Evolutionary conservation across 2,797 vertebrate species (phyloP).

Genomic region (Helostoma temminkii): DNA sequence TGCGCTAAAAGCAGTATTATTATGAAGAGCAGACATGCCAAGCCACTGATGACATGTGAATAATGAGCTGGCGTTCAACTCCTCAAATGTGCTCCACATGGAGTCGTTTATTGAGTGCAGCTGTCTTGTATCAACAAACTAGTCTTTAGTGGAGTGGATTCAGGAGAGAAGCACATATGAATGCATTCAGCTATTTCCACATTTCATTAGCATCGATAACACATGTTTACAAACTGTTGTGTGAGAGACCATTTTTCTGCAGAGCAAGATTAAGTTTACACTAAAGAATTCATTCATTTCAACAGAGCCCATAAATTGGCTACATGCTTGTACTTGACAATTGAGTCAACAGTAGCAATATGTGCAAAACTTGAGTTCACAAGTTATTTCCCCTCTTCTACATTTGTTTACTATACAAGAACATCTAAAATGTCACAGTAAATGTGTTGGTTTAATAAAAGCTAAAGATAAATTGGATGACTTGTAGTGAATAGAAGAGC

Average conservation of each 20-base stretch:
- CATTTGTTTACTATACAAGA: slow-evolving; percentile 31
- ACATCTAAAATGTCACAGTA: slow-evolving; percentile 1
- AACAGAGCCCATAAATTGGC: slow-evolving; percentile 4
- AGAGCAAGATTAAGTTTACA: slow-evolving; percentile 16
- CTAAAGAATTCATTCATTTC: slow-evolving; percentile 13
- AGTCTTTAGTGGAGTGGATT: slow-evolving; percentile 54
- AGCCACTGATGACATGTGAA: slow-evolving; percentile 80
- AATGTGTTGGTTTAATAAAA: not conserved
- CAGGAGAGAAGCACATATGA: slow-evolving; percentile 50
- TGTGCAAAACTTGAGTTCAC: slow-evolving; percentile 13
- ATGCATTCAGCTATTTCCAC: slow-evolving; percentile 54
- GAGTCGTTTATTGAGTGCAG: slow-evolving; percentile 76
- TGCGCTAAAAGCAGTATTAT: slow-evolving; percentile 65
- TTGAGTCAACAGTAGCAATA: slow-evolving; percentile 23
- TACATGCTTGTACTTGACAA: slow-evolving; percentile 24
- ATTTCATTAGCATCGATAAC: slow-evolving; percentile 55
- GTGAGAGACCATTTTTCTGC: slow-evolving; percentile 35
- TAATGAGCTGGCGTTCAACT: slow-evolving; percentile 69
- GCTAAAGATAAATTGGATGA: slow-evolving; percentile 16
- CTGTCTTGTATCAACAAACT: slow-evolving; percentile 78
- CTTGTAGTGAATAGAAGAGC: slow-evolving; percentile 17
- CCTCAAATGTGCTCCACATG: slow-evolving; percentile 71
- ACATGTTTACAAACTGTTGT: slow-evolving; percentile 35
- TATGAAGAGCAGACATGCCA: slow-evolving; percentile 67
- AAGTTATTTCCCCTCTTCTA: slow-evolving; percentile 5